Evolutionary conservation across 2,888 invertebrate genomes (phyloP).

Genomic region (Xestobium rufovillosum): DNA sequence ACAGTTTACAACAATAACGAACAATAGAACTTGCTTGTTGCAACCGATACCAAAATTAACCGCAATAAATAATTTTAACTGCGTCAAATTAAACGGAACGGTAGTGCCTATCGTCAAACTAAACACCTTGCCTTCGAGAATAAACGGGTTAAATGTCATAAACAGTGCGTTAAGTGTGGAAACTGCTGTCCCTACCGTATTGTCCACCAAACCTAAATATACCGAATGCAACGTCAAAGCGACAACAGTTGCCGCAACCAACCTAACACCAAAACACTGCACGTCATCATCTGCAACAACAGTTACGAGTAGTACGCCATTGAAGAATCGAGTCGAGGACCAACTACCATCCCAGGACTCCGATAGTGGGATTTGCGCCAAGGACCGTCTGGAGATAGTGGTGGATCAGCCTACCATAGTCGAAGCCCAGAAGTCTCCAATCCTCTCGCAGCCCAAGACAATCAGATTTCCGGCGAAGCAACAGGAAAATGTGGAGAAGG

Average conservation of each 20-base stretch:
- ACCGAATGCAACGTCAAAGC: conserved; percentile 19
- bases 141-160: conserved; percentile 20
- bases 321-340: conserved; percentile 20
- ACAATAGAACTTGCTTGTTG: conserved; percentile 37
- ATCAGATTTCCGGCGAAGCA: conserved; percentile 65
- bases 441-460: conserved; percentile 72
- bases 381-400: conserved; percentile 34
- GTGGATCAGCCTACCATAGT: conserved; percentile 30
- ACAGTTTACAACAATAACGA: conserved; percentile 37
- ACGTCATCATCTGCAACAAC: conserved; percentile 9
- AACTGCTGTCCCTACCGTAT: conserved; percentile 40
- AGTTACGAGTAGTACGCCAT: background rate
- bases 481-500: conserved; percentile 31
- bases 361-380: conserved; percentile 37
- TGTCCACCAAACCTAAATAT: conserved; percentile 34
- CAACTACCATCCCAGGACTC: conserved; percentile 33
- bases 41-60: conserved; percentile 37
- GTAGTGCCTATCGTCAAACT: conserved; percentile 44
- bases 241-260: conserved; percentile 19
- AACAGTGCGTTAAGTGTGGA: conserved; percentile 36
- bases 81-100: conserved; percentile 42
- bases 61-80: conserved; percentile 39
- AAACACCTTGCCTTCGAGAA: conserved; percentile 37
- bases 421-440: conserved; percentile 58
- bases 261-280: conserved; percentile 20